Evolutionary conservation across 1,140 invertebrate genomes (phyloP), one percentile per base, ranked within the genome.

Genomic region (Ooceraea biroi): DNA sequence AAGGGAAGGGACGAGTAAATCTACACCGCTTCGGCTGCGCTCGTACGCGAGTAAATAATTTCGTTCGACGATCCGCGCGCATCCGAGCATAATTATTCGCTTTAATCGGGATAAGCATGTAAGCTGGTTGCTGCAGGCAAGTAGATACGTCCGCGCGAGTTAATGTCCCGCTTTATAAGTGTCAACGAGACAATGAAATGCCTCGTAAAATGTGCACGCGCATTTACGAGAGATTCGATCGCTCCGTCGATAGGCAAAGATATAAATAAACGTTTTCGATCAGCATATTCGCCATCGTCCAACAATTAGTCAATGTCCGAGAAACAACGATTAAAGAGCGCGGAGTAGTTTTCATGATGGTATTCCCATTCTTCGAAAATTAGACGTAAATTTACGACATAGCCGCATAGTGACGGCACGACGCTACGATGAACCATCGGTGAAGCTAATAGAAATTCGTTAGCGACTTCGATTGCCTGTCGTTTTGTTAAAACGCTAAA

Each of bases 401-500:
- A 36, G 36, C 36, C 36, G 12, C 8, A 7, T 12, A n/a, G 36
- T 12, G 58, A 63, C 19, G 1, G 8, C 22, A 22, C 30, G 19
- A 14, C 14, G 12, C 52, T 41, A 48, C 61, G 63, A 36, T 7
- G 41, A 74, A 0, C 12, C 17, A 14, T 1, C 46, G 19, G 22
- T 10, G 57, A 7, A 36, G 12, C 22, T 69, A 58, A 80, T 30
- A 71, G 50, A 58, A 71, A 58, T 80, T 71, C 36, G n/a, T 46
- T 30, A 12, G 3, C 8, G 48, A 80, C 36, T 57, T 69, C 50
- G n/a, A 71, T 69, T 71, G 36, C 8, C 4, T 22, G n/a, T 76
- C 27, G 46, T 76, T 76, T 65, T 25, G 60, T 71, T 80, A 80
- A 80, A 80, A 71, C 76, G 50, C 50, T 71, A 80, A 80, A 71